These are phyloP conservation scores for Jordanella pulchra DNA, from an alignment of 2,797 vertebrate species.

Conservation along the genomic window DNA sequence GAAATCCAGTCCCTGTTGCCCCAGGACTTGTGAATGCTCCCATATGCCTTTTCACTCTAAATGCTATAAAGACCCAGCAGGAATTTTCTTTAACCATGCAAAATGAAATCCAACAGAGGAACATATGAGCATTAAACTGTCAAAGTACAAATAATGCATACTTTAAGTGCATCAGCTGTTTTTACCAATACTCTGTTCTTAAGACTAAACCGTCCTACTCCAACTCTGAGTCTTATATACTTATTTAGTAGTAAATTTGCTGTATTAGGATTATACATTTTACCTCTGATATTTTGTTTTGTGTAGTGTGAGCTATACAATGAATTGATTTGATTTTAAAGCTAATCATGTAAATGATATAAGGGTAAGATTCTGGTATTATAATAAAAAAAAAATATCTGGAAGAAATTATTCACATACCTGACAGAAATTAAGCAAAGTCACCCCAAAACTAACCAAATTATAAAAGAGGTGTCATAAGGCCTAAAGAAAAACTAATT, in stretches of 20 bases:
- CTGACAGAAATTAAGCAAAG: no score
- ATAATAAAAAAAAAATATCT: no score
- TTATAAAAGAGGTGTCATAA: no score
- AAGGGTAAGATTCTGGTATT: no score
- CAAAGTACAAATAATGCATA: background rate
- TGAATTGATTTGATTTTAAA: background rate
- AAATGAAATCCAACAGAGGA: background rate
- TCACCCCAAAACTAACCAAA: no score
- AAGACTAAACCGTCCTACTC: background rate
- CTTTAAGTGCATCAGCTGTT: background rate
- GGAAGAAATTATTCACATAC: no score
- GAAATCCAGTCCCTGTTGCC: background rate
- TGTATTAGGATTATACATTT: no score
- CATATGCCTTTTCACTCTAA: background rate
- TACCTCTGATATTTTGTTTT: background rate
- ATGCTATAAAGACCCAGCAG: background rate
- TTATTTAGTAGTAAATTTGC: background rate
- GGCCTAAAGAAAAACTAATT: no score
- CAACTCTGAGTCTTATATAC: background rate
- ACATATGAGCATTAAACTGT: background rate
- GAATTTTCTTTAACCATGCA: background rate
- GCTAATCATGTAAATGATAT: no score
- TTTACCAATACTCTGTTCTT: background rate
- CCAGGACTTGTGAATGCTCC: background rate
- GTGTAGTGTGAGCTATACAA: background rate